Evolutionary conservation across 2,113 vertebrate genomes (phyloP), one percentile per base, ranked within the genome.

Genomic region (Lichenostomus cassidix): DNA sequence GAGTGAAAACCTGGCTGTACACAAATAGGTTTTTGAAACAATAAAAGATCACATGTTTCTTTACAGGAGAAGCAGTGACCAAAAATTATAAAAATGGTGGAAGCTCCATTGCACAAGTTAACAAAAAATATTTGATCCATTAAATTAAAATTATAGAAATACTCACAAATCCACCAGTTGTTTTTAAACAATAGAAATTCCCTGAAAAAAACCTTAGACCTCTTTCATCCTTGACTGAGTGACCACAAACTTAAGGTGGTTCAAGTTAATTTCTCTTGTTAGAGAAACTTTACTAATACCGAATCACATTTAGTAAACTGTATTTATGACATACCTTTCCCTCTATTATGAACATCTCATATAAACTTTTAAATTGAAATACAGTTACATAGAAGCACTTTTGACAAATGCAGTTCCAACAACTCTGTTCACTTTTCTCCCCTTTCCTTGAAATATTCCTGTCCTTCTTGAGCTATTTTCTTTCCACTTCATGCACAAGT

Each of bases 361-460:
- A 20, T 1, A 2, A 67, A 70, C 24, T 69, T 76, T 33, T 12
- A 49, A 49, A 46, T 12, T 11, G 42, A 76, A 85, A 69, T 8
- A 4, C 16, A 56, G n/a, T 25, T 41, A 19, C 4, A n/a, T 2
- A 24, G 15, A 52, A 35, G 10, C 0, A 1, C 25, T 56, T 89
- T 29, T 12, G 24, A 16, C 70, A 69, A 60, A 65, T 28, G 46
- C 6, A 27, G 20, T 41, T 63, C 62, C 12, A 69, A 35, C 17
- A 28, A 8, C 23, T 50, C 41, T 53, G 29, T 33, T 82, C 12
- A 29, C 24, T 58, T 18, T 50, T 74, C 11, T 59, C 27, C 8
- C 17, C 12, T 22, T 56, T 67, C 56, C 74, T 53, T 73, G 70
- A 83, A 77, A 50, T 14, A 50, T 8, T 44, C 13, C 29, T 78